Conservation (phyloP, 2,113 vertebrate genomes). For the Porphyrio hochstetteri region DNA sequence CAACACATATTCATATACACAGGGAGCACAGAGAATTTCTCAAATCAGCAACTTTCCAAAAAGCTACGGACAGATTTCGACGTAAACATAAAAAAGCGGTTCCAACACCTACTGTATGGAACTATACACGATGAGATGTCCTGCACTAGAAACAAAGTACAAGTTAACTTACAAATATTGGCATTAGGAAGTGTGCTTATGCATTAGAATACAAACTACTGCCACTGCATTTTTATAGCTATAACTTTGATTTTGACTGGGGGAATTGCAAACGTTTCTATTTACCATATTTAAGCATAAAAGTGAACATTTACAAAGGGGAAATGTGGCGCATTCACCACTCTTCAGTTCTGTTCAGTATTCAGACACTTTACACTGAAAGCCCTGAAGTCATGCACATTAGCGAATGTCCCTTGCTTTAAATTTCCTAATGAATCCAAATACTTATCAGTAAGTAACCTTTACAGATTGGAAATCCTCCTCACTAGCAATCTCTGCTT, state of each 20-base stretch:
- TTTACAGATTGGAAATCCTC: conserved; percentile 11
- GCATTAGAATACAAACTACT: not conserved
- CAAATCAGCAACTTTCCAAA: not conserved
- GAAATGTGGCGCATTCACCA: not conserved
- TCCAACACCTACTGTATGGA: conserved; percentile 47
- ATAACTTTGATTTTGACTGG: not conserved
- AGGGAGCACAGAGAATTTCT: not conserved
- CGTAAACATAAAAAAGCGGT: not conserved
- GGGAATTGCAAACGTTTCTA: not conserved
- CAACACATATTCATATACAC: not conserved
- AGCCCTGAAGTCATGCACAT: not conserved
- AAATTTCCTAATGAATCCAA: conserved; percentile 13
- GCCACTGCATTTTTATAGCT: not conserved
- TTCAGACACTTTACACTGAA: not conserved
- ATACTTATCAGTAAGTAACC: conserved; percentile 23
- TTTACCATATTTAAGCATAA: not conserved
- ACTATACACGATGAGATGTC: conserved; percentile 16
- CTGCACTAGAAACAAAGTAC: conserved; percentile 47
- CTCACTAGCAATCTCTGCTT: conserved; percentile 28
- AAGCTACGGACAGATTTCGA: conserved; percentile 23
- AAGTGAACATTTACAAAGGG: not conserved
- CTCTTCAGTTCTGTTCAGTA: not conserved
- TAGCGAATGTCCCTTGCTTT: not conserved
- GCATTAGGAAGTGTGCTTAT: not conserved
- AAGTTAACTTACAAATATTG: conserved; percentile 29